Evolutionary conservation across 2,797 vertebrate genomes (phyloP), one percentile per base, ranked within the genome.

Genomic region (Ambastaia sidthimunki): DNA sequence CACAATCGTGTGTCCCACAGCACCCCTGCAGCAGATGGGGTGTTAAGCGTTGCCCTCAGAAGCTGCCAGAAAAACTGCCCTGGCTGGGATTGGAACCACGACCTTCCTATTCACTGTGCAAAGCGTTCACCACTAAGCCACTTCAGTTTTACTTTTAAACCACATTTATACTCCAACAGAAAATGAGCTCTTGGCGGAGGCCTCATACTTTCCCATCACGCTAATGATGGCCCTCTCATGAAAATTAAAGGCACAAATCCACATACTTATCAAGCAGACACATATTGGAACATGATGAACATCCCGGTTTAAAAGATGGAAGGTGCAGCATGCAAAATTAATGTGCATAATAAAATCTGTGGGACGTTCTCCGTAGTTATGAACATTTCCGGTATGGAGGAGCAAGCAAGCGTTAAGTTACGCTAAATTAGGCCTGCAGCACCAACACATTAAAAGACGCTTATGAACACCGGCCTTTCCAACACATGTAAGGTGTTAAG

Each of bases 191-290:
- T 80, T 73, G 78, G 23, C 60, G 0, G 21, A 72, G 48, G 13
- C 59, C 60, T 18, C 28, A n/a, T n/a, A n/a, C n/a, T n/a, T n/a
- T n/a, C n/a, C n/a, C n/a, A n/a, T n/a, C n/a, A 70, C 31, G 25
- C 66, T 62, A 78, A 70, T 52, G 31, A 65, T 73, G 50, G 19
- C 63, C 34, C 62, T 67, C 71, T 68, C 76, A 78, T 63, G 47
- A 65, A 47, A 82, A 84, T 78, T 65, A 80, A 76, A 70, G 60
- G 47, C 57, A 59, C 28, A 78, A 79, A 80, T 84, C 74, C 81
- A 74, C 59, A 70, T 72, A 82, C 73, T 82, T 86, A 83, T 88
- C 73, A 82, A 70, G 83, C 67, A 60, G 75, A 81, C 81, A 67
- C 81, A 85, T 74, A 79, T 80, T 84, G 77, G 80, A 79, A 71